phyloP scores from a whole-genome alignment of 2,888 invertebrate genomes.

The Tridacna crocea region DNA sequence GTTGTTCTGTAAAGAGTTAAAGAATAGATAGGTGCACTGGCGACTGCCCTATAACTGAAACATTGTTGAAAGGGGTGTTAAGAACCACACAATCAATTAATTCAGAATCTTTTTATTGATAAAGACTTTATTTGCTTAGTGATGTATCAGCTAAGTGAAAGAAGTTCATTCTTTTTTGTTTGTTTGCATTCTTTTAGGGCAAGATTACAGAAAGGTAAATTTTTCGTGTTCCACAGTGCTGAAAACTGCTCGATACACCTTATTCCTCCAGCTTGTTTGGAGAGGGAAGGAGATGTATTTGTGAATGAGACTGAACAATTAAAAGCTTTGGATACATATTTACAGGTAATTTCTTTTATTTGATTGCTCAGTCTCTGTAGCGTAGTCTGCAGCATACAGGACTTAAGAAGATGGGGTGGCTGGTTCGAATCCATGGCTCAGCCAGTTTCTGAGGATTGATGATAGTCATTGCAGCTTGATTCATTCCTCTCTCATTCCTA shows the following conservation, averaged over 20 bases:
- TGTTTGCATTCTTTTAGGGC: constrained; percentile 55
- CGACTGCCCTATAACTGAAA: too few species aligned
- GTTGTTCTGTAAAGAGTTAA: too few species aligned
- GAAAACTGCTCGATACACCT: constrained; percentile 72
- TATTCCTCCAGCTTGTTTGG: constrained; percentile 67
- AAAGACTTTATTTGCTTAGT: too few species aligned
- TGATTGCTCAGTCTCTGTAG: neutral
- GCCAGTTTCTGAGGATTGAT: neutral
- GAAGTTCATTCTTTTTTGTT: too few species aligned
- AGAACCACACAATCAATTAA: too few species aligned
- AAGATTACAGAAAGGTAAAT: constrained; percentile 74
- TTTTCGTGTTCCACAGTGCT: constrained; percentile 77
- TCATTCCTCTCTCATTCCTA: neutral
- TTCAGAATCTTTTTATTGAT: too few species aligned
- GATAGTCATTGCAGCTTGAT: neutral
- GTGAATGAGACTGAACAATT: constrained; percentile 71
- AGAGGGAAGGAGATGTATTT: constrained; percentile 63
- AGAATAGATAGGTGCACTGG: too few species aligned
- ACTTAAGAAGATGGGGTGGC: neutral
- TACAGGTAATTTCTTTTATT: constrained; percentile 64
- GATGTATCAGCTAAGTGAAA: too few species aligned
- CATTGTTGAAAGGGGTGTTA: too few species aligned
- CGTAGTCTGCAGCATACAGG: too few species aligned
- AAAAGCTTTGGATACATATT: constrained; percentile 67
- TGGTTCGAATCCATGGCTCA: neutral